Percentiles rank a stretch among this genome's conserved stretches.
These are phyloP conservation scores for Urocolius indicus DNA, from an alignment of 2,113 vertebrate genomes.

Conservation along the genomic window DNA sequence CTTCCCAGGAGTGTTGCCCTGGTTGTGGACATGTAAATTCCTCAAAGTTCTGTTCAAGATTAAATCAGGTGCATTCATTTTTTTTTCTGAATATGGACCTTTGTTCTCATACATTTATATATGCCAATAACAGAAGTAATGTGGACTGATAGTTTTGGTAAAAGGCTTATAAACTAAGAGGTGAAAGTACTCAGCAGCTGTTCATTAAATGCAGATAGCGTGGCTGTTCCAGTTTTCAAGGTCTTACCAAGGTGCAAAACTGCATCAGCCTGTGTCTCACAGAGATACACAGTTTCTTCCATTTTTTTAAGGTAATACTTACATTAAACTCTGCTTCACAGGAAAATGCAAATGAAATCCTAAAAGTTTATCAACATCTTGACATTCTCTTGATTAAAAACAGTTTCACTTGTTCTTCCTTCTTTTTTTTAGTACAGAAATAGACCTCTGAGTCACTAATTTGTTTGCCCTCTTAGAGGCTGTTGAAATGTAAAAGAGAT, in stretches of 20 bases:
- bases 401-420: background rate
- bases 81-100: background rate
- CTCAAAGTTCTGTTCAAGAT: background rate
- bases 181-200: background rate
- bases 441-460: conserved; percentile 36
- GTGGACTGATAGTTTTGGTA: background rate
- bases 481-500: background rate
- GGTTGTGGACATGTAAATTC: background rate
- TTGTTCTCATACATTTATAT: background rate
- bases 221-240: background rate
- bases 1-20: background rate
- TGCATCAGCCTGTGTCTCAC: background rate
- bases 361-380: background rate
- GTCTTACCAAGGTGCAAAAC: background rate
- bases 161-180: background rate
- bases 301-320: background rate
- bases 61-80: background rate
- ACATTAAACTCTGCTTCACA: background rate
- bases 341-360: background rate
- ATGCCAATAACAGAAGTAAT: background rate
- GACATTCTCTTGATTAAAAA: background rate
- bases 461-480: conserved; percentile 34
- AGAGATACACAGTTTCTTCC: background rate
- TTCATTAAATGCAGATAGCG: background rate
- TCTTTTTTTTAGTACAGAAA: background rate